Evolutionary conservation across 2,888 invertebrate genomes (phyloP).

Genomic region (Drosophila vallismaia): DNA sequence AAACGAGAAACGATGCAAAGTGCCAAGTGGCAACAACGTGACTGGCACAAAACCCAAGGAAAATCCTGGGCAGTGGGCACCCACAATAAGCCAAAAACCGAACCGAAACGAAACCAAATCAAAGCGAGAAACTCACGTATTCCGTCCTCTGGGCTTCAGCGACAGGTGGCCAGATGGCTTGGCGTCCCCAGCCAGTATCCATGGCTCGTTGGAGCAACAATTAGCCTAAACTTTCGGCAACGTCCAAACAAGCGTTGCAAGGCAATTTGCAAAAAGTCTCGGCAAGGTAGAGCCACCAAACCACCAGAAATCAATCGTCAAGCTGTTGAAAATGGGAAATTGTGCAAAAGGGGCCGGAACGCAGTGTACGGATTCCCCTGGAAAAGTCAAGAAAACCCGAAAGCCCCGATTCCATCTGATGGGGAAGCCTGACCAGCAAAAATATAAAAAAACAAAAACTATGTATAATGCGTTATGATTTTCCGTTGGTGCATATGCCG

Average conservation of each 20-base stretch:
- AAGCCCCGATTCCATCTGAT: conserved; percentile 21
- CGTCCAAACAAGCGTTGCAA: conserved; percentile 62
- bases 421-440: conserved; percentile 42
- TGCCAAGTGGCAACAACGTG: conserved; percentile 81
- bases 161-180: conserved; percentile 76
- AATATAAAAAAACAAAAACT: conserved; percentile 25
- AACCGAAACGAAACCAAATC: conserved; percentile 27
- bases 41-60: conserved; percentile 51
- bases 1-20: conserved; percentile 47
- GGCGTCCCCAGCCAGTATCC: conserved; percentile 39
- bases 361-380: conserved; percentile 34
- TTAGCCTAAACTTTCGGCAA: conserved; percentile 73
- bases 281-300: conserved; percentile 29
- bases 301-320: conserved; percentile 73
- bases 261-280: conserved; percentile 66
- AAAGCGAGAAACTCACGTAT: conserved; percentile 37
- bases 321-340: conserved; percentile 76
- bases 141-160: conserved; percentile 31
- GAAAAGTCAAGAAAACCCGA: conserved; percentile 23
- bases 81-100: conserved; percentile 19
- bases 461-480: conserved; percentile 74
- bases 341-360: conserved; percentile 59
- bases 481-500: conserved; percentile 62
- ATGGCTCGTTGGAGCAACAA: conserved; percentile 70
- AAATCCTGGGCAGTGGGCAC: conserved; percentile 55